Evolutionary conservation across 2,888 invertebrate species (phyloP), one percentile per base, ranked within the genome.

Genomic region (Hydraecia micacea): DNA sequence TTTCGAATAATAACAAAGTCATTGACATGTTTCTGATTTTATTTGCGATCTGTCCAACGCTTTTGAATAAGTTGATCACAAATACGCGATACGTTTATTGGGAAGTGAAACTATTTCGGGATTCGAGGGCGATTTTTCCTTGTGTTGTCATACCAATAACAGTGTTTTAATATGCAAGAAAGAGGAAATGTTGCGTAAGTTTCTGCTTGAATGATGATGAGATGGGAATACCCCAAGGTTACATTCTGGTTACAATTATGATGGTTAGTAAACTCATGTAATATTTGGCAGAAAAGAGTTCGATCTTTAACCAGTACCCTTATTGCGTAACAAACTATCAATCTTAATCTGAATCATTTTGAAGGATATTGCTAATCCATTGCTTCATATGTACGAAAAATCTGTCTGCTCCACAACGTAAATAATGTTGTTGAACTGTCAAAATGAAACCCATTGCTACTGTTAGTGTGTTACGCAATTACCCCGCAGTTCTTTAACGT

Each of bases 41-140:
- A 73, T 67, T 74, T 70, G 18, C 46, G 66, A 63, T 13, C 15
- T 75, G 39, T 67, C 55, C 66, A 85, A 82, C 66, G 76, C 62
- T 28, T 82, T 75, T 15, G 82, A 82, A 67, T 63, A 28, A 42
- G 36, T 85, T 75, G 32, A 58, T 67, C 70, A 73, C 21, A 62
- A 79, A 63, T 58, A 58, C 15, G n/a, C 2, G 25, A 42, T 15
- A 15, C 13, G 13, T 75, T 58, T 55, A 28, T n/a, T 32, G 32
- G 39, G 28, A 55, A 67, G 9, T 55, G 11, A 32, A 25, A 42
- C 32, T 58, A 63, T 62, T 73, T 58, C 4, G 4, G 21, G 42
- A 42, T 36, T 21, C 21, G 9, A 32, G 5, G 2, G 55, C 36
- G 13, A 36, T 28, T 75, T 49, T 62, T 49, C 15, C 18, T 62